Conservation (phyloP, 2,113 vertebrate species). For the Orycteropus afer region DNA sequence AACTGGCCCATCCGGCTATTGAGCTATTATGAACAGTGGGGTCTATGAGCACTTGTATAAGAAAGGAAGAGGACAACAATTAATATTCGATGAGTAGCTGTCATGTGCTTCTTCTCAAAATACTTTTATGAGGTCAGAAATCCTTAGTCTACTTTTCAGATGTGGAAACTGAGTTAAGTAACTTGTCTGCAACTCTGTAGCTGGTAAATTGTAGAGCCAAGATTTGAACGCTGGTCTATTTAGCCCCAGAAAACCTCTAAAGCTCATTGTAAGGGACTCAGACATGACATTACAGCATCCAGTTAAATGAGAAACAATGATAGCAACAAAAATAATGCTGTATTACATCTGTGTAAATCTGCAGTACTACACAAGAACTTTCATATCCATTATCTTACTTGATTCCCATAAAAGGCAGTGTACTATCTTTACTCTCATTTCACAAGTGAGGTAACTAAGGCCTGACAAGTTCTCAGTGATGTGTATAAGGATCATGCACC, state of each 20-base stretch:
- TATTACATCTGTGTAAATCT: neutral
- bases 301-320: neutral
- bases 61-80: neutral
- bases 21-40: neutral
- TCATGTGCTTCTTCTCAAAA: neutral
- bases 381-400: neutral
- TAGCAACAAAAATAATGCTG: neutral
- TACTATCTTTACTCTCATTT: neutral
- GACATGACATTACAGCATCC: accelerated
- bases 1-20: neutral
- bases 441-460: neutral
- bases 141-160: neutral
- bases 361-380: neutral
- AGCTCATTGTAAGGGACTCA: neutral
- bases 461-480: neutral
- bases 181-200: neutral
- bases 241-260: neutral
- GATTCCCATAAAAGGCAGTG: neutral
- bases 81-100: neutral
- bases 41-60: neutral
- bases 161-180: neutral
- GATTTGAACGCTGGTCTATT: neutral
- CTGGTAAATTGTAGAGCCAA: neutral
- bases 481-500: neutral
- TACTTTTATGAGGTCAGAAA: neutral